These are phyloP conservation scores for Gobio gobio DNA, from an alignment of 2,113 vertebrate genomes.

Conservation along the genomic window DNA sequence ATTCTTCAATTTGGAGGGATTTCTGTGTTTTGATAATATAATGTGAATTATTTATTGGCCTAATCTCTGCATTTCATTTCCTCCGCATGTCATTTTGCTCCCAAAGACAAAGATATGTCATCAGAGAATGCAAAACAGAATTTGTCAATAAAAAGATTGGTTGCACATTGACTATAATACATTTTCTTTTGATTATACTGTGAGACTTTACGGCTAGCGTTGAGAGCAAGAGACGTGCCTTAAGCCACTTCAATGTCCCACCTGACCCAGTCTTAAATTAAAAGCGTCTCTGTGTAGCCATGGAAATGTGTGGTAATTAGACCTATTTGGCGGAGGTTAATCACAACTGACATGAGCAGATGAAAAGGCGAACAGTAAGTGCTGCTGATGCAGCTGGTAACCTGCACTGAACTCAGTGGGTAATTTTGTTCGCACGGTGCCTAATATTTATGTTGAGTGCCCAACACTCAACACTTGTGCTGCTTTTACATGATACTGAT, in stretches of 20 bases:
- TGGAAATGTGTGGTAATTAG: constrained; percentile 62
- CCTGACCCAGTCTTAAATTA: constrained; percentile 49
- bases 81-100: constrained; percentile 36
- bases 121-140: neutral
- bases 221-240: constrained; percentile 5
- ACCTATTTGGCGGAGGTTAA: constrained; percentile 58
- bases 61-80: constrained; percentile 53
- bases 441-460: constrained; percentile 4
- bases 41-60: constrained; percentile 57
- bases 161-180: constrained; percentile 14
- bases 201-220: constrained; percentile 1
- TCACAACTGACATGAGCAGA: constrained; percentile 54
- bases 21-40: constrained; percentile 54
- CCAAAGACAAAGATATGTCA: constrained; percentile 36
- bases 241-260: constrained; percentile 28
- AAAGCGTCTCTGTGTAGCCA: constrained; percentile 50
- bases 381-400: constrained; percentile 41
- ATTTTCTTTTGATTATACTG: neutral
- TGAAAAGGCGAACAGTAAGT: constrained; percentile 47
- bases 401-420: neutral
- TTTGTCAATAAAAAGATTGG: neutral
- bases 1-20: constrained; percentile 44
- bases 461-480: neutral
- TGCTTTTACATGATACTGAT: constrained; percentile 1
- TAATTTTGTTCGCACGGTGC: neutral